A percentile compares a stretch with the other conserved stretches of the same genome.
Conservation (phyloP, 2,797 vertebrate genomes). For the Orientallactaga sibirica region DNA sequence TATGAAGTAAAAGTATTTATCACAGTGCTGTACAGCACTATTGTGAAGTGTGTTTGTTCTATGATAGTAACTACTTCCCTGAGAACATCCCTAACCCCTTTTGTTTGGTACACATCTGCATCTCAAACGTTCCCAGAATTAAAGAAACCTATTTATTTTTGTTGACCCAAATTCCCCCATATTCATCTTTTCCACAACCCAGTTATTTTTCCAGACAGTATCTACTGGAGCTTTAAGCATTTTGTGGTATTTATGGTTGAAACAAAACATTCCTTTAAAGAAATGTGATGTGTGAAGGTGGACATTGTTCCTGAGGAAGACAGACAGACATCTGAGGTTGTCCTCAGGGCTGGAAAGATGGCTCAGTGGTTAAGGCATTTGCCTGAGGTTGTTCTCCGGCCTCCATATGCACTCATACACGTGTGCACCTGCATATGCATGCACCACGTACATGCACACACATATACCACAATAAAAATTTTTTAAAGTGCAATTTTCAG, state of each 20-base stretch:
- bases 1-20: conserved; percentile 16
- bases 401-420: no score
- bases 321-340: no score
- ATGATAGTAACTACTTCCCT: neutral
- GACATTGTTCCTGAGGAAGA: no score
- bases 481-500: no score
- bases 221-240: no score
- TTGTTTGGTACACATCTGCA: neutral
- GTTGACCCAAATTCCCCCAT: neutral
- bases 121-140: conserved; percentile 10
- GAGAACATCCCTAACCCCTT: neutral
- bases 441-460: no score
- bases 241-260: neutral
- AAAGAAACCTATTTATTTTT: conserved; percentile 46
- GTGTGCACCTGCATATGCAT: no score
- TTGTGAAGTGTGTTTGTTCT: neutral
- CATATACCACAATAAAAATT: no score
- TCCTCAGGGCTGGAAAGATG: no score
- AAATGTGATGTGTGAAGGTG: neutral
- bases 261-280: conserved; percentile 28
- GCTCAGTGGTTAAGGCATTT: no score
- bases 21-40: neutral
- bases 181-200: conserved; percentile 23
- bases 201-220: neutral
- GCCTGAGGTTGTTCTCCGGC: no score